These are phyloP conservation scores for Acrossocheilus wenchowensis DNA, from an alignment of 2,797 vertebrate genomes.

Conservation along the genomic window DNA sequence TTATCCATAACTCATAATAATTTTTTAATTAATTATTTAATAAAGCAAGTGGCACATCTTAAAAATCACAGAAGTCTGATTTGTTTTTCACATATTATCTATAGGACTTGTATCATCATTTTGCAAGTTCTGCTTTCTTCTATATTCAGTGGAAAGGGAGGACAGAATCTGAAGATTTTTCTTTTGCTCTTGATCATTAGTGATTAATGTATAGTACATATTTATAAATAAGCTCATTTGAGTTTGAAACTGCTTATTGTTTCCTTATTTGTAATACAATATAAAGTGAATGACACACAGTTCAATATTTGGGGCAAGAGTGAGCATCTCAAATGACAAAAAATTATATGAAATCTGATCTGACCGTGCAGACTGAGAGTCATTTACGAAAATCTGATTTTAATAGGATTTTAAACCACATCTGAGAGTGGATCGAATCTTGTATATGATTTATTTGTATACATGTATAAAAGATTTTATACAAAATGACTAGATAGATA, in stretches of 20 bases:
- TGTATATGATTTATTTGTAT: neutral
- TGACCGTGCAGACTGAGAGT: neutral
- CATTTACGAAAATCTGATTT: neutral
- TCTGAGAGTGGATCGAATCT: neutral
- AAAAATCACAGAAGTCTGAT: neutral
- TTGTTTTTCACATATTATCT: neutral
- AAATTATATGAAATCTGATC: conserved; percentile 4
- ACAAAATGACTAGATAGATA: neutral
- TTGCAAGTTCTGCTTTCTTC: neutral
- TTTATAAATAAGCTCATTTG: neutral
- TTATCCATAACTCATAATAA: neutral
- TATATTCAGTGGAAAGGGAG: neutral
- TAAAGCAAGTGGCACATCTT: neutral
- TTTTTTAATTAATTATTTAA: neutral
- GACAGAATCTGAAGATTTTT: neutral
- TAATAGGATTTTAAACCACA: neutral
- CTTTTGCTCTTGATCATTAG: neutral
- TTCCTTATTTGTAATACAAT: conserved; percentile 8
- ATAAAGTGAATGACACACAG: neutral
- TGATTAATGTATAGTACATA: neutral
- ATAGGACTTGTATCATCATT: neutral
- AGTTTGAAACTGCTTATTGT: neutral
- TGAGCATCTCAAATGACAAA: conserved; percentile 4
- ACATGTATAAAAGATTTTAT: neutral
- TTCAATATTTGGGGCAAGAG: conserved; percentile 11